A percentile compares a stretch with the other conserved stretches of the same genome.
phyloP scores from a whole-genome alignment of 2,888 invertebrate genomes.

The Drosophila putrida region DNA sequence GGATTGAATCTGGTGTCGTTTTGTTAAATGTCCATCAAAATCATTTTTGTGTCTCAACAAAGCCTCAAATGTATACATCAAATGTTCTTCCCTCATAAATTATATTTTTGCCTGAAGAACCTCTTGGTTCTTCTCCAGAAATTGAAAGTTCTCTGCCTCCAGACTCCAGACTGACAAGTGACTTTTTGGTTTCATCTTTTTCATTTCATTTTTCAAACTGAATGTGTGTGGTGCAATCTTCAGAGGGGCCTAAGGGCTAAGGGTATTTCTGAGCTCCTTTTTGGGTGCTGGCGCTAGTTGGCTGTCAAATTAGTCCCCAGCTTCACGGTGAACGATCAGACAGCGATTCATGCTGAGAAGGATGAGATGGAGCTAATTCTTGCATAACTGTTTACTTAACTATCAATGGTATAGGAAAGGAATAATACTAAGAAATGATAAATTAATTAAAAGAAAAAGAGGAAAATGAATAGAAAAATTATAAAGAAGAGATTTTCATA shows the following conservation, averaged over 20 bases:
- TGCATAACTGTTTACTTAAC: background rate
- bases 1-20: slow-evolving; percentile 74
- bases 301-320: slow-evolving; percentile 79
- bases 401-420: background rate
- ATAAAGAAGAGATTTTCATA: background rate
- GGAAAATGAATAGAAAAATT: background rate
- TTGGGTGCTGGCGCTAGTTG: slow-evolving; percentile 68
- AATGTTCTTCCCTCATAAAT: slow-evolving; percentile 69
- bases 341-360: slow-evolving; percentile 39
- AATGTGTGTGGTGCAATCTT: slow-evolving; percentile 36
- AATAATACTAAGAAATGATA: background rate
- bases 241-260: slow-evolving; percentile 17
- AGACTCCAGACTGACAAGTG: slow-evolving; percentile 46
- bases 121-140: slow-evolving; percentile 37
- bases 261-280: slow-evolving; percentile 4
- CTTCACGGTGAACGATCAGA: slow-evolving; percentile 66
- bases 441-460: background rate
- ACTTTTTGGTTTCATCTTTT: slow-evolving; percentile 40
- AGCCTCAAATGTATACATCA: slow-evolving; percentile 77
- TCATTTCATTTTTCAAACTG: slow-evolving; percentile 7
- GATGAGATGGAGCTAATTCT: background rate
- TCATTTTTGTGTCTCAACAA: slow-evolving; percentile 77
- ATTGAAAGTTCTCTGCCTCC: slow-evolving; percentile 46
- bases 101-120: slow-evolving; percentile 55
- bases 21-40: slow-evolving; percentile 84